Evolutionary conservation across 2,888 invertebrate genomes (phyloP).

Genomic region (Digitonthophagus gazella): DNA sequence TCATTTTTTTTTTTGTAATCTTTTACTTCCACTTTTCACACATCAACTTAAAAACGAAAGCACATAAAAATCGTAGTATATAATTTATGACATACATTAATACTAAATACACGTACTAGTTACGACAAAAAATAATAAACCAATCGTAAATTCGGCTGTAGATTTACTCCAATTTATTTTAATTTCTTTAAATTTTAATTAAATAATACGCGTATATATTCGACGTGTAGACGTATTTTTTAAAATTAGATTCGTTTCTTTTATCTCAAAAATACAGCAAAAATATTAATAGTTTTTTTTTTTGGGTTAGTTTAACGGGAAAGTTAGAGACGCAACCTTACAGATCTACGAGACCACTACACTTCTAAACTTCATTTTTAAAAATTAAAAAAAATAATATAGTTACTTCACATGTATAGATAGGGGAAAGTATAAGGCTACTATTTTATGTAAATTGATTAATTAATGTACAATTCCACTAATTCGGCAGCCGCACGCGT

Average conservation of each 20-base stretch:
- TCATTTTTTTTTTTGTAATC: slow-evolving; percentile 4
- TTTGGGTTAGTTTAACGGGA: background rate
- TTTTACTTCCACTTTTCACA: slow-evolving; percentile 2
- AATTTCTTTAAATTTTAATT: slow-evolving; percentile 7
- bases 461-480: slow-evolving; percentile 16
- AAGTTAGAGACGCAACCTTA: slow-evolving; percentile 11
- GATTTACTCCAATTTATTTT: background rate
- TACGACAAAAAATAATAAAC: slow-evolving; percentile 4
- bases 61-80: slow-evolving; percentile 10
- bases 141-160: background rate
- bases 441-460: slow-evolving; percentile 8
- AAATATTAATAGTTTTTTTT: slow-evolving; percentile 1
- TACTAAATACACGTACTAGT: slow-evolving; percentile 14
- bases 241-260: slow-evolving; percentile 8
- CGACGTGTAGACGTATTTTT: background rate
- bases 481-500: background rate
- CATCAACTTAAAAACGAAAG: slow-evolving; percentile 7
- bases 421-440: slow-evolving; percentile 5
- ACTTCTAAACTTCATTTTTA: slow-evolving; percentile 8
- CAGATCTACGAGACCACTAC: slow-evolving; percentile 10
- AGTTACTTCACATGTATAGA: slow-evolving; percentile 4
- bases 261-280: background rate
- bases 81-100: slow-evolving; percentile 17
- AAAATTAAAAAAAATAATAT: slow-evolving; percentile 12
- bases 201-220: slow-evolving; percentile 4